Evolutionary conservation across 2,113 vertebrate species (phyloP), one percentile per base, ranked within the genome.

Genomic region (Phrynosoma platyrhinos): DNA sequence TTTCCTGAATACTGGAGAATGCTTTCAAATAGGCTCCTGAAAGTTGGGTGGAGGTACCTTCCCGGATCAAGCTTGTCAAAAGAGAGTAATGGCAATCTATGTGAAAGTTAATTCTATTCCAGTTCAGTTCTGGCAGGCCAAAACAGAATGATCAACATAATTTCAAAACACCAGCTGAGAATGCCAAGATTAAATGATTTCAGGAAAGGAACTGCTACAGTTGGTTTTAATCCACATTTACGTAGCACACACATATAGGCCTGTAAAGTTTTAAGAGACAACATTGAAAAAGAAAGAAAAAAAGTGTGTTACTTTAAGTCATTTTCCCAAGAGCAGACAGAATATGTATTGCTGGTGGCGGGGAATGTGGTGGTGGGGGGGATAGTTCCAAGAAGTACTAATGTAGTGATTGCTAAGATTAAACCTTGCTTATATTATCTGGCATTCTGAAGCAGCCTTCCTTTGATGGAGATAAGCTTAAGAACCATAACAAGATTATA

Each of bases 401-500:
- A 8, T 21, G 47, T 32, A 66, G 21, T 25, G 52, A 25, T 84
- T 9, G 13, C n/a, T 27, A 55, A 74, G 21, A 82, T 21, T 64
- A 82, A 82, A 42, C 1, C 21, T 40, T 68, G 23, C 62, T 68
- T 68, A 68, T 82, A 82, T 82, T 68, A 82, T 68, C 64, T 84
- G 52, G 10, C 20, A 84, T 40, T 58, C 32, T 84, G 12, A 36
- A 84, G 83, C n/a, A 9, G 53, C 58, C 83, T 75, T 84, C 53
- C 62, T 82, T 83, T 83, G 82, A 83, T 83, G 16, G 66, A 83
- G 71, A 62, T 84, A 58, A 84, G 25, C 23, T 40, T 84, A 84
- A 62, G 83, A 62, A 62, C 23, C 9, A 13, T 82, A 82, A 47
- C 36, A 82, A 84, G 83, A 75, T 58, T 62, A 36, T 18, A 84